Evolutionary conservation across 2,888 invertebrate genomes (phyloP).

Genomic region (Drosophila gaucha): DNA sequence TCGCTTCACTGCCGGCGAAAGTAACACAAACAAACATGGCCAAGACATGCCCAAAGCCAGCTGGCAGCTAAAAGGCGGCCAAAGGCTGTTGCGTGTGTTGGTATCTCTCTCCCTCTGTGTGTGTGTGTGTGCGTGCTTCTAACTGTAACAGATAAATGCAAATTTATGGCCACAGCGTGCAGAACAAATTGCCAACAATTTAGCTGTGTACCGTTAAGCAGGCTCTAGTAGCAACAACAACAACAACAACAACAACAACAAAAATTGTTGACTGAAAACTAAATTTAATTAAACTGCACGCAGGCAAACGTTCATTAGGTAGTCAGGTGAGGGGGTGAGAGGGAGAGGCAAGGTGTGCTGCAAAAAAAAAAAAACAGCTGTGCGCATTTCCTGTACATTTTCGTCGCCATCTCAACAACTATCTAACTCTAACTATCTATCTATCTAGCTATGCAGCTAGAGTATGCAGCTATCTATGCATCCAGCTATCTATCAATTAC

Average conservation of each 20-base stretch:
- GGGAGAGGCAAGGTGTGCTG: not conserved
- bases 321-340: slow-evolving; percentile 2
- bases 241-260: not conserved
- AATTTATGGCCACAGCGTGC: slow-evolving; percentile 66
- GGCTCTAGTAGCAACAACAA: slow-evolving; percentile 21
- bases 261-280: slow-evolving; percentile 26
- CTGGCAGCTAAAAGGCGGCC: not conserved
- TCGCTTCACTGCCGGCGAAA: slow-evolving; percentile 74
- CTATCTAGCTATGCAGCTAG: slow-evolving; percentile 14
- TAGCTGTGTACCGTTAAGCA: slow-evolving; percentile 71
- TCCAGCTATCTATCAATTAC: slow-evolving; percentile 69
- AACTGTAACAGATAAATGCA: slow-evolving; percentile 79
- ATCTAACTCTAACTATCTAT: slow-evolving; percentile 20
- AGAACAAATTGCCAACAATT: slow-evolving; percentile 77
- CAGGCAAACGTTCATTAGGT: slow-evolving; percentile 62
- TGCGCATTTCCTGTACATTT: slow-evolving; percentile 66
- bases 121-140: slow-evolving; percentile 60
- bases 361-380: slow-evolving; percentile 45
- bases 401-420: slow-evolving; percentile 4
- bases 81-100: slow-evolving; percentile 7
- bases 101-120: too few relatives aligned
- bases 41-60: slow-evolving; percentile 24
- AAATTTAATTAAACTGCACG: slow-evolving; percentile 69
- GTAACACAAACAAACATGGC: slow-evolving; percentile 46
- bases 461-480: slow-evolving; percentile 27